Evolutionary conservation across 37 sponge, comb jelly and placozoan species (phyloP).

Genomic region (Geodia barretti): DNA sequence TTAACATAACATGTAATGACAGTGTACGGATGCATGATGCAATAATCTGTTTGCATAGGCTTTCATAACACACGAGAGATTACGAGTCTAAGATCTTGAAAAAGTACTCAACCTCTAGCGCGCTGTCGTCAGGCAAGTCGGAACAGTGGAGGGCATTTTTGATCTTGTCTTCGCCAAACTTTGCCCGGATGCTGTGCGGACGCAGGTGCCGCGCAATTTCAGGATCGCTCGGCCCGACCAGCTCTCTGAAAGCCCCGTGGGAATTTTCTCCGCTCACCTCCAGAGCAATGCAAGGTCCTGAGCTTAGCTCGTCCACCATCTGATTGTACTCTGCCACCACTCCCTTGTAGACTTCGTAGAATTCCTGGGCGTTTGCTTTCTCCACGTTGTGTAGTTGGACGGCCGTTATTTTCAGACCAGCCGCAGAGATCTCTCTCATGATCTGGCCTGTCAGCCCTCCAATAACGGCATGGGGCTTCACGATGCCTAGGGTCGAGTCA

Average conservation of each 20-base stretch:
- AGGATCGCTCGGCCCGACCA: conserved; percentile 90
- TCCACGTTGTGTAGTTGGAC: conserved; percentile 80
- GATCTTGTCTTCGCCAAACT: conserved; percentile 91
- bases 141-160: conserved; percentile 96
- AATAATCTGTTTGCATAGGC: too few relatives aligned
- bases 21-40: too few relatives aligned
- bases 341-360: conserved; percentile 95
- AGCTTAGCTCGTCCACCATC: conserved; percentile 91
- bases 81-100: conserved; percentile 76
- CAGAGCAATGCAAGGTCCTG: conserved; percentile 97
- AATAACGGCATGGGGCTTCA: conserved; percentile 96
- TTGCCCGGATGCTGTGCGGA: conserved; percentile 88
- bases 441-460: conserved; percentile 80
- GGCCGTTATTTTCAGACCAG: conserved; percentile 65
- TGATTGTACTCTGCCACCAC: conserved; percentile 91
- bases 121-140: conserved; percentile 92
- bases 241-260: conserved; percentile 76
- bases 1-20: too few relatives aligned
- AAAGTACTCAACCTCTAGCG: conserved; percentile 90
- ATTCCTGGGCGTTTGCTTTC: conserved; percentile 91
- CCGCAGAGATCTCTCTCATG: conserved; percentile 59
- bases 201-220: conserved; percentile 94
- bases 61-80: too few relatives aligned
- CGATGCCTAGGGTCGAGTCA: conserved; percentile 72
- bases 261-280: conserved; percentile 74